Base-by-base conservation (phyloP, 2,113 vertebrate species). In the Cololabis saira region DNA sequence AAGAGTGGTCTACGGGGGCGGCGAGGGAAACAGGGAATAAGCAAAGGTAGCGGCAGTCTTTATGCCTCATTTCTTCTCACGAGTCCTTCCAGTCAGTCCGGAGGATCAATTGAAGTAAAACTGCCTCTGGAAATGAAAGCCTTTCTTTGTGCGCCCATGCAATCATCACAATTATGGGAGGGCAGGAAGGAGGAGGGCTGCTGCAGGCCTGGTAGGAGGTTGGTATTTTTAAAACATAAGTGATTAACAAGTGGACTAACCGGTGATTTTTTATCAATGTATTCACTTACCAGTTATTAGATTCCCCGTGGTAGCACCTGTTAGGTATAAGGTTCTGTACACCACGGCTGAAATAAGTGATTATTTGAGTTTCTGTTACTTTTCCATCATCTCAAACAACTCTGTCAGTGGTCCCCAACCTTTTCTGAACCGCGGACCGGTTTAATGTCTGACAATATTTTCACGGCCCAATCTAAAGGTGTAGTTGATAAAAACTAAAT, bases 31-130 rank as follows among this genome's bases (percentile, higher is more conserved):
- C 52, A 75, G 22, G 50, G 55, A 47, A 57, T 60, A 70, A 65
- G 57, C 58, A 60, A 64, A 75, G 65, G 42, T 52, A 76, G 13
- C 62, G 27, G 19, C 54, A 74, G 73, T 53, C 49, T 71, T 59
- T 73, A 78, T 67, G 62, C 60, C 58, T 77, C 24, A 45, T 80
- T 80, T 76, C 44, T 45, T 57, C 70, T 71, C 47, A 70, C 10
- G 5, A 37, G 33, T 37, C 33, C 24, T 68, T 61, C 61, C 58
- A 65, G 71, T 79, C 45, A 42, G 13, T 30, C 41, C 27, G 47
- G 61, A 61, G 65, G 40, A 69, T 84, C 76, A 61, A 74, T 72
- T 53, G 47, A 30, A 50, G 62, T 61, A 21, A 76, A 85, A 84
- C 51, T 17, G 67, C 61, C 71, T 58, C 59, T 51, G 55, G 71